Base-by-base conservation (phyloP, 2,797 vertebrate species). In the Chromobotia macracanthus region DNA sequence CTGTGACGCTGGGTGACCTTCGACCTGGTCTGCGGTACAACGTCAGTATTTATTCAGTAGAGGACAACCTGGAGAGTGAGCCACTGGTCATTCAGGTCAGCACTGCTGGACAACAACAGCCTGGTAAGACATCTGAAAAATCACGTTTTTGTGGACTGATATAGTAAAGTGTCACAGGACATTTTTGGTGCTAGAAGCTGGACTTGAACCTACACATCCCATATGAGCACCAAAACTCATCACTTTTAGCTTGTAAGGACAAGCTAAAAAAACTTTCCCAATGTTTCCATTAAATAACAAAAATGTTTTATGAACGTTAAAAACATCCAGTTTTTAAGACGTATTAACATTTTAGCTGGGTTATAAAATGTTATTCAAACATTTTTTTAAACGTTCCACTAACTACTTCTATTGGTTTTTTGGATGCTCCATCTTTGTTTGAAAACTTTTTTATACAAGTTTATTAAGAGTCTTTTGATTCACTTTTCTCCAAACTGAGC, bases 41-140 rank as follows among this genome's bases (percentile, higher is more conserved):
- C 88, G 95, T 99, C 91, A 99, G 94, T 66, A 97, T 99, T 88
- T 99, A 95, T 0, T 94, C 97, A 0, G 96, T 99, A 87, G 93
- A 99, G 80, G 97, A 97, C 55, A 92, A 95, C 80, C 94, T 92
- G 86, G 98, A 99, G 90, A 99, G 97, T 19, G 89, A 90, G 44
- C 96, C 97, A 4, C 80, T 98, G 21, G 93, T 95, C 83, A 92
- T 98, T 63, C 95, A 96, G 70, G 95, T 96, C 84, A 93, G 91
- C 87, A 99, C 98, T 0, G 91, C 93, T 0, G 97, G 97, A 0
- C 87, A 93, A 1, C 87, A 92, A 44, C 86, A 16, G 1, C 84
- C 93, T 90, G 96, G 98, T 99, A 91, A 77, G 81, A 68, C 23
- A n/a, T 21, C 60, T 6, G 35, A 18, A 58, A 51, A 55, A 55